phyloP scores from a whole-genome alignment of 1,140 invertebrate species.

The Drosophila punjabiensis region DNA sequence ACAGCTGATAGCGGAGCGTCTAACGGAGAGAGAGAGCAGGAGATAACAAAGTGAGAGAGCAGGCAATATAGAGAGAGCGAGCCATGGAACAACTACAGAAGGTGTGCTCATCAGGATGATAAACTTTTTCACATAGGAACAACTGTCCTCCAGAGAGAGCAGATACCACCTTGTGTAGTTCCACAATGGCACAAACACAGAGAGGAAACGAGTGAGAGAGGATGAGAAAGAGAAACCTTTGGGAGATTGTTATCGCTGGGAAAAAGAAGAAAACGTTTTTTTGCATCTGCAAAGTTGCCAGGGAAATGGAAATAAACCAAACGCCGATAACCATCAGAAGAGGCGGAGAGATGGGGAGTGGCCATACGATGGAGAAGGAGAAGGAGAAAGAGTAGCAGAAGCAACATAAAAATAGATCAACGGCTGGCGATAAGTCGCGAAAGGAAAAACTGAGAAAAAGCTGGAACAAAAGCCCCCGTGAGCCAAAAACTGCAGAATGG shows the following conservation, averaged over 20 bases:
- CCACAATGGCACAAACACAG: not conserved
- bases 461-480: constrained; percentile 58
- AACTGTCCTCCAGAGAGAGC: not conserved
- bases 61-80: not conserved
- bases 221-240: constrained; percentile 18
- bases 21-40: constrained; percentile 2
- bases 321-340: constrained; percentile 64
- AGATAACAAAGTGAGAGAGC: constrained; percentile 13
- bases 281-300: constrained; percentile 77
- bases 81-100: not conserved
- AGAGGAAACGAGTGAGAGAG: constrained; percentile 4
- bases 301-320: constrained; percentile 81
- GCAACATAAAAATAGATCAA: constrained; percentile 81
- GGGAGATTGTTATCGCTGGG: constrained; percentile 43
- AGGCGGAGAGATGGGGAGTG: constrained; percentile 36
- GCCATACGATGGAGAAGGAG: constrained; percentile 13
- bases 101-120: not conserved
- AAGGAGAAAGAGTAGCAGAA: constrained; percentile 44
- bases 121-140: no score
- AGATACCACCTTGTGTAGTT: not conserved
- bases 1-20: constrained; percentile 64
- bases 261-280: constrained; percentile 44
- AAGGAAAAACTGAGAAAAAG: constrained; percentile 63
- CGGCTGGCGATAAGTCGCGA: constrained; percentile 55
- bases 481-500: constrained; percentile 50